Percentiles rank a stretch among this genome's conserved stretches.
Evolutionary conservation across 2,797 vertebrate species (phyloP).

Genomic region (Ceryle rudis): DNA sequence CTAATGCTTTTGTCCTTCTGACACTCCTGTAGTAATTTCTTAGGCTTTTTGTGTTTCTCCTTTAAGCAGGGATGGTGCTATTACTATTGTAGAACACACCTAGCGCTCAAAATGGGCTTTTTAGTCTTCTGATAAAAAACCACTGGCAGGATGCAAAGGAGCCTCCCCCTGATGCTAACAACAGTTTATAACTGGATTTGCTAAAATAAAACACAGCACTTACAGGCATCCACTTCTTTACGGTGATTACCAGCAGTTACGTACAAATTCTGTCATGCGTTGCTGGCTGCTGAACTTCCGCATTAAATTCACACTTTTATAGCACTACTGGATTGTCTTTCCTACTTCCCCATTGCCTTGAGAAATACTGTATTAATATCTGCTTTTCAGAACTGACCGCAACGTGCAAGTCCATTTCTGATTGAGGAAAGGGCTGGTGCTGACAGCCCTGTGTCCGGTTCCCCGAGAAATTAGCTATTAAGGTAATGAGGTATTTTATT

Average conservation of each 20-base stretch:
- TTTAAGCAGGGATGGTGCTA: not conserved
- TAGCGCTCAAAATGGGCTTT: not conserved
- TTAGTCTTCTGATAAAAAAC: not conserved
- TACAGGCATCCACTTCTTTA: not conserved
- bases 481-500: not conserved
- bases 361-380: not conserved
- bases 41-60: not conserved
- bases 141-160: not conserved
- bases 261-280: not conserved
- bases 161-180: not conserved
- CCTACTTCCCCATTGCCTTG: not conserved
- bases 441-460: not conserved
- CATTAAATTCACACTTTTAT: not conserved
- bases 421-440: not conserved
- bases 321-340: not conserved
- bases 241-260: fast-evolving
- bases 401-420: not conserved
- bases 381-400: not conserved
- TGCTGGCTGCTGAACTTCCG: not conserved
- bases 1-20: not conserved
- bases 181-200: not conserved
- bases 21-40: not conserved
- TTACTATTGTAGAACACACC: not conserved
- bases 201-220: not conserved
- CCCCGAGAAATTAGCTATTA: not conserved